phyloP scores from a whole-genome alignment of 2,888 invertebrate genomes.

The Stictocephala bisonia region DNA sequence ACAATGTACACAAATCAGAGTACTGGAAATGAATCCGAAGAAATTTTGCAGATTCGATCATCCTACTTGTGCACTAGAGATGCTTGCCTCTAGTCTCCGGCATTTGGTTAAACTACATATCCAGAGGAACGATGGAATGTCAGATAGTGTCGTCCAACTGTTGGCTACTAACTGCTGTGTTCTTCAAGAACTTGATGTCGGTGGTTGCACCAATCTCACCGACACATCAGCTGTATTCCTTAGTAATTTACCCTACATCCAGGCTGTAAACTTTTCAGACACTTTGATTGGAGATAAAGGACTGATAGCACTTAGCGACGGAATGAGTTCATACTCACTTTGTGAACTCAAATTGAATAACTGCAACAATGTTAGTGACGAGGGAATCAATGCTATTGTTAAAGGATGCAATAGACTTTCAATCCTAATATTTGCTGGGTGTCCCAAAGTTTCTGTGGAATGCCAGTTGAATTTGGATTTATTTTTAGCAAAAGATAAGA shows the following conservation, averaged over 20 bases:
- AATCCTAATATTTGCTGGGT: neutral
- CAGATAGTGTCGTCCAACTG: neutral
- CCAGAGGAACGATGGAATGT: conserved; percentile 16
- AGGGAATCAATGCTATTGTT: neutral
- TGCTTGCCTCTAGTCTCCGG: neutral
- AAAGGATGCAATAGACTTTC: neutral
- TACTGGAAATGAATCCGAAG: conserved; percentile 2
- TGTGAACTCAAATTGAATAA: neutral
- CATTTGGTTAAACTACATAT: neutral
- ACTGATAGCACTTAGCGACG: neutral
- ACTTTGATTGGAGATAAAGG: neutral
- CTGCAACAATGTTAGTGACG: neutral
- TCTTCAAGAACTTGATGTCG: neutral
- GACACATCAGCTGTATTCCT: neutral
- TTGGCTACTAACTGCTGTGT: neutral
- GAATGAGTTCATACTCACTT: neutral
- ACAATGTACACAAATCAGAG: neutral
- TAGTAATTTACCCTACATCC: neutral
- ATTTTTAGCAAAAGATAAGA: neutral
- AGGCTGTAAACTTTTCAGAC: neutral
- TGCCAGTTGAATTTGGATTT: conserved; percentile 1
- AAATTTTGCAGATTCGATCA: conserved; percentile 9
- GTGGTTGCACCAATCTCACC: neutral
- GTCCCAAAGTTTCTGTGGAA: conserved; percentile 2
- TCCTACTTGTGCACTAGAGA: neutral